Percentiles rank a stretch among this genome's conserved stretches.
Evolutionary conservation across 2,888 invertebrate species (phyloP).

Genomic region (Dichetophora obliterata): DNA sequence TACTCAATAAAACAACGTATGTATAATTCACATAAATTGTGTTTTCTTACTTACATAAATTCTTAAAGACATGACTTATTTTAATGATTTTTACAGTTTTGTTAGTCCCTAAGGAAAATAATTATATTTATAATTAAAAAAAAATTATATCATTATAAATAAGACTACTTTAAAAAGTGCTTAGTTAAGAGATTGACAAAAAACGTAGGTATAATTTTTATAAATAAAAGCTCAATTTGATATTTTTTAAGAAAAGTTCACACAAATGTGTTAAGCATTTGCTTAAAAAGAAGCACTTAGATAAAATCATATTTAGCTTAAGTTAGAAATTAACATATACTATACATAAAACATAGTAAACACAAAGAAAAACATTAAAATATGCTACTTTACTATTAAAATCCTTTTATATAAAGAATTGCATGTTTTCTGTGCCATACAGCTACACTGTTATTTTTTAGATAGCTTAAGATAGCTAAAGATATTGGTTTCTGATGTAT

Average conservation of each 20-base stretch:
- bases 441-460: background rate
- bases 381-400: background rate
- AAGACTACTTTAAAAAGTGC: slow-evolving; percentile 1
- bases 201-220: background rate
- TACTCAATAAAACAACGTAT: too few species aligned
- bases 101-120: too few species aligned
- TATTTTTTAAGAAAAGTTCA: background rate
- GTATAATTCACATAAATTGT: too few species aligned
- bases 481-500: background rate
- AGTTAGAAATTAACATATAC: background rate
- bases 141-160: slow-evolving; percentile 25
- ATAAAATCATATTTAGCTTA: background rate
- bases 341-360: slow-evolving; percentile 9
- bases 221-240: slow-evolving; percentile 20
- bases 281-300: background rate
- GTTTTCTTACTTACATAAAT: too few species aligned
- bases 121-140: slow-evolving; percentile 9
- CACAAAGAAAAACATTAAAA: background rate
- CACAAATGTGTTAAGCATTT: background rate
- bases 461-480: too few species aligned
- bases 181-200: background rate
- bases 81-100: too few species aligned
- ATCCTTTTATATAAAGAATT: background rate
- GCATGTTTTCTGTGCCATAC: background rate
- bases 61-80: too few species aligned